Evolutionary conservation across 2,888 invertebrate genomes (phyloP), one percentile per base, ranked within the genome.

Genomic region (Aricia artaxerxes): DNA sequence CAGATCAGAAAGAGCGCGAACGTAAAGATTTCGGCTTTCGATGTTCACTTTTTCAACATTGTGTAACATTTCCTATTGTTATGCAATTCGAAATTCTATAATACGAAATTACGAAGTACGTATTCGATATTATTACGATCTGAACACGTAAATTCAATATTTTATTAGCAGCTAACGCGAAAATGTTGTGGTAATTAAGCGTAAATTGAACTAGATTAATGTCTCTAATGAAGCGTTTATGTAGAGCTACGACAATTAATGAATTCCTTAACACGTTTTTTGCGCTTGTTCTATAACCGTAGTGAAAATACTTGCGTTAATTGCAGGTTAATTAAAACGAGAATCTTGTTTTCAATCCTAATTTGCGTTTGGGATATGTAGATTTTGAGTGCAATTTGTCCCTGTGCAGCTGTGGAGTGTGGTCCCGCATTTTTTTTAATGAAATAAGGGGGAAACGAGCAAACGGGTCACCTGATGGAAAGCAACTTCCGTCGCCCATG

Each of bases 191-290:
- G 31, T 16, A 69, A 69, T 69, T 35, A 69, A 69, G 69, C 69
- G 69, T 53, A 57, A 76, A 76, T 35, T 76, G 76, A 53, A 53
- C 31, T 57, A 53, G 53, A 76, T 76, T 53, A 53, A 76, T 53
- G 76, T 53, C 6, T 76, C 76, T 76, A 76, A 76, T 76, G 53
- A 76, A 76, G 53, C 53, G 76, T 76, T 57, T 49, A 76, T 31
- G 57, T 53, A 57, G 76, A 57, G 76, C 76, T 31, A 76, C 49
- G 31, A 53, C 53, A 35, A 76, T 76, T 76, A 76, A 35, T 76
- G 57, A 76, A 76, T 57, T 76, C 53, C 35, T 76, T 24, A 53
- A 76, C 57, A 76, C 49, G 35, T 76, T 75, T 75, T 76, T 76
- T 76, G 53, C 7, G 35, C 13, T 35, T 11, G 31, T 76, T 35